phyloP scores from a whole-genome alignment of 2,113 vertebrate genomes.

The Microtus ochrogaster region DNA sequence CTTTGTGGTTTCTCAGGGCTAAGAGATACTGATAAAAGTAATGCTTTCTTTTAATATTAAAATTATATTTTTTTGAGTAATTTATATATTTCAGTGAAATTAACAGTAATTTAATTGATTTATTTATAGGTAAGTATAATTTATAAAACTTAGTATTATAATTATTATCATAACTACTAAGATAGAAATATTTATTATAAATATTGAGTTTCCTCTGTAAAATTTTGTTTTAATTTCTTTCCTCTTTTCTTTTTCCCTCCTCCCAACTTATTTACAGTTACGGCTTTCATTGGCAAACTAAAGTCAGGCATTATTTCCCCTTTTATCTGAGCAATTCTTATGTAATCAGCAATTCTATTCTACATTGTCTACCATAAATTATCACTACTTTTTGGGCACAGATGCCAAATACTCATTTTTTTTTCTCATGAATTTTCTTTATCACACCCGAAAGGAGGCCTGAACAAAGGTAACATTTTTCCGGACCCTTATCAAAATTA shows the following conservation, averaged over 20 bases:
- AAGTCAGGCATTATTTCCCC: background rate
- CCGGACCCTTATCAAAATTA: background rate
- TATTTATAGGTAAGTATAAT: no score
- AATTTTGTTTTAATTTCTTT: background rate
- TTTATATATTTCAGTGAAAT: conserved; percentile 31
- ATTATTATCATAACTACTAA: no score
- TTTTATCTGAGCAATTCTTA: conserved; percentile 15
- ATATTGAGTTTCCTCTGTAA: background rate
- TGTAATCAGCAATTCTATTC: background rate
- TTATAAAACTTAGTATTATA: background rate
- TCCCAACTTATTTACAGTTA: background rate
- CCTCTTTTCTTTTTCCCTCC: background rate
- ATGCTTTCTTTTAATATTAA: background rate
- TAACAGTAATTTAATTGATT: background rate
- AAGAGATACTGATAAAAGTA: background rate
- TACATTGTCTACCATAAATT: background rate
- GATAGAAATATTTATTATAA: background rate
- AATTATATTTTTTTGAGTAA: background rate
- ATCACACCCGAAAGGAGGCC: background rate
- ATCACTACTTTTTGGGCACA: background rate
- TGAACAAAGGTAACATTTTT: background rate
- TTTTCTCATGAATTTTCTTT: background rate
- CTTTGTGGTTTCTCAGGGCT: background rate
- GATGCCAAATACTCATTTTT: background rate
- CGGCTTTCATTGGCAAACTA: background rate